A percentile compares a stretch with the other conserved stretches of the same genome.
Evolutionary conservation across 2,888 invertebrate genomes (phyloP).

Genomic region (Drosophila meridiana): DNA sequence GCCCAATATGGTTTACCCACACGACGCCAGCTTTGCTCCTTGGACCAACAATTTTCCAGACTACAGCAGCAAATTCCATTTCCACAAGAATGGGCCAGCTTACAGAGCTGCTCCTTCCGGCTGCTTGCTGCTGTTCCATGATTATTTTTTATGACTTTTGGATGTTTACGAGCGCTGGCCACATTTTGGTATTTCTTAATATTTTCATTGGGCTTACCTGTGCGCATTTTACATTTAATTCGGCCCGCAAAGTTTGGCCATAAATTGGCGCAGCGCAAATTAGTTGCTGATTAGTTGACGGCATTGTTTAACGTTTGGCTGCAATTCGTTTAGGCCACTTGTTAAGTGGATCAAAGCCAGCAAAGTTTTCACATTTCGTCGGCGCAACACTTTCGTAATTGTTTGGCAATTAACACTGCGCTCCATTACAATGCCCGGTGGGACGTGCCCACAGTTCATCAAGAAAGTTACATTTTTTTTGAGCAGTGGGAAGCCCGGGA

Average conservation of each 20-base stretch:
- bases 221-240: slow-evolving; percentile 12
- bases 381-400: slow-evolving; percentile 63
- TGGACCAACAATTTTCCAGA: background rate
- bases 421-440: slow-evolving; percentile 42
- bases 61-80: slow-evolving; percentile 30
- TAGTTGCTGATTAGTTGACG: slow-evolving; percentile 71
- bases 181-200: slow-evolving; percentile 50
- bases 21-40: slow-evolving; percentile 42
- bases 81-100: background rate
- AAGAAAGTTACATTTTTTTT: slow-evolving; percentile 27
- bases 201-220: slow-evolving; percentile 40
- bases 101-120: background rate
- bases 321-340: slow-evolving; percentile 30
- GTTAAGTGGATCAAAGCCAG: slow-evolving; percentile 18
- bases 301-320: slow-evolving; percentile 34
- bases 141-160: slow-evolving; percentile 70
- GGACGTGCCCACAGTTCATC: slow-evolving; percentile 50
- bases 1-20: slow-evolving; percentile 65
- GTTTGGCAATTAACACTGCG: slow-evolving; percentile 64
- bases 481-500: slow-evolving; percentile 17
- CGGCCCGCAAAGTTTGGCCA: slow-evolving; percentile 36
- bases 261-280: slow-evolving; percentile 56
- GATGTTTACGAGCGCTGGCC: slow-evolving; percentile 58
- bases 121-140: slow-evolving; percentile 18
- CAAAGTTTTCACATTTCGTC: slow-evolving; percentile 32